These are phyloP conservation scores for Tineola bisselliella DNA, from an alignment of 2,888 invertebrate species.

Conservation along the genomic window DNA sequence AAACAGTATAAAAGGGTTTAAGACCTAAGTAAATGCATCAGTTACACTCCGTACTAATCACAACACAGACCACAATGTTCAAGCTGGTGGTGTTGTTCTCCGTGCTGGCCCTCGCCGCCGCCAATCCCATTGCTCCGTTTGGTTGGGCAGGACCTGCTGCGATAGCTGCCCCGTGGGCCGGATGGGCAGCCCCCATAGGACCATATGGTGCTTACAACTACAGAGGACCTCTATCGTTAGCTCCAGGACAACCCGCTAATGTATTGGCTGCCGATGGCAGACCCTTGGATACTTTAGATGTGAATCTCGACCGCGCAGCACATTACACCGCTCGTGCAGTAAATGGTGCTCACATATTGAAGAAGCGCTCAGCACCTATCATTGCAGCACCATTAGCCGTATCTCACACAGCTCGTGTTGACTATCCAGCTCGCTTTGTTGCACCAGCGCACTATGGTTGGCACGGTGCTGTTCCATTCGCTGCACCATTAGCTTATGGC, in stretches of 20 bases:
- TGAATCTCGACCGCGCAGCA: constrained; percentile 54
- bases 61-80: constrained; percentile 67
- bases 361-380: constrained; percentile 46
- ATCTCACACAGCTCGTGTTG: constrained; percentile 32
- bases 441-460: constrained; percentile 24
- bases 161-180: constrained; percentile 25
- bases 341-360: constrained; percentile 31
- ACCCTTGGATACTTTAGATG: constrained; percentile 56
- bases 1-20: constrained; percentile 44
- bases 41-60: constrained; percentile 43
- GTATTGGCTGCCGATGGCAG: constrained; percentile 55
- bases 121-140: constrained; percentile 34
- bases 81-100: constrained; percentile 73
- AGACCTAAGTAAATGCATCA: constrained; percentile 24
- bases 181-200: constrained; percentile 33
- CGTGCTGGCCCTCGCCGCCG: constrained; percentile 66
- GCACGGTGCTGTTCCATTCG: constrained; percentile 16
- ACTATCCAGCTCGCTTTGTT: constrained; percentile 28
- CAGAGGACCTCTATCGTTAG: constrained; percentile 53
- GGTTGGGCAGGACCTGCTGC: constrained; percentile 19
- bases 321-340: constrained; percentile 49
- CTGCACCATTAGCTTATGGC: constrained; percentile 21
- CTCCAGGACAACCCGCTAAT: constrained; percentile 55
- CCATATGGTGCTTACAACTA: constrained; percentile 45
- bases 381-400: constrained; percentile 28